These are phyloP conservation scores for Diachasma alloeum DNA, from an alignment of 1,140 invertebrate genomes.

Conservation along the genomic window DNA sequence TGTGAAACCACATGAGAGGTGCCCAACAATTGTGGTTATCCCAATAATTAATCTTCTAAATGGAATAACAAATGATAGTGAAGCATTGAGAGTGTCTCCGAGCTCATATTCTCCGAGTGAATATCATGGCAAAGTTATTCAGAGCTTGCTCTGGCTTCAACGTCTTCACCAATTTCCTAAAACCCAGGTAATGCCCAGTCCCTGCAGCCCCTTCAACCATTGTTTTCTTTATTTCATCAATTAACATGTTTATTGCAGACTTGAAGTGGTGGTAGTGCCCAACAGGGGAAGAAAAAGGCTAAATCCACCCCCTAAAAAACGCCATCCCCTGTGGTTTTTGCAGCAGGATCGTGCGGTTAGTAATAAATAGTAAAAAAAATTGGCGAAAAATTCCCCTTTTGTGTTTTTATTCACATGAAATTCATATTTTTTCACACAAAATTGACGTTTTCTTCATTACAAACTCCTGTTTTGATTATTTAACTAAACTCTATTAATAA, in stretches of 20 bases:
- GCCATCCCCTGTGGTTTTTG: slow-evolving; percentile 69
- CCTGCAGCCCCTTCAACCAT: background rate
- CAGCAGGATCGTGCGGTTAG: slow-evolving; percentile 65
- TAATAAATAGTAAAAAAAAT: slow-evolving; percentile 20
- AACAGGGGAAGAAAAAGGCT: slow-evolving; percentile 18
- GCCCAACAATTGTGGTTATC: too few relatives aligned
- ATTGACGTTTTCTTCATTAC: too few relatives aligned
- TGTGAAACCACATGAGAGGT: too few relatives aligned
- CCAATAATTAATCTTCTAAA: too few relatives aligned
- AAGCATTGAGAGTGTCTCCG: too few relatives aligned
- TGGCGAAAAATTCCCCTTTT: slow-evolving; percentile 17
- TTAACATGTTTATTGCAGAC: slow-evolving; percentile 29
- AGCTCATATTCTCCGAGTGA: background rate
- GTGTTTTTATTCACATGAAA: slow-evolving; percentile 21
- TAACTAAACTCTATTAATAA: too few relatives aligned
- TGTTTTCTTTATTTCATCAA: background rate
- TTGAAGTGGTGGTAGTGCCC: slow-evolving; percentile 26
- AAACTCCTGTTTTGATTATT: slow-evolving; percentile 5
- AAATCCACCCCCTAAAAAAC: slow-evolving; percentile 53
- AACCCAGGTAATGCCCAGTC: slow-evolving; percentile 42
- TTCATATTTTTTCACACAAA: too few relatives aligned
- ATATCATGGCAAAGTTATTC: slow-evolving; percentile 45
- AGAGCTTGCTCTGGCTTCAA: slow-evolving; percentile 38
- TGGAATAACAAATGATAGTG: background rate
- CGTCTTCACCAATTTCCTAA: slow-evolving; percentile 42